phyloP scores from a whole-genome alignment of 2,888 invertebrate species.

The Nemotelus pantherinus region DNA sequence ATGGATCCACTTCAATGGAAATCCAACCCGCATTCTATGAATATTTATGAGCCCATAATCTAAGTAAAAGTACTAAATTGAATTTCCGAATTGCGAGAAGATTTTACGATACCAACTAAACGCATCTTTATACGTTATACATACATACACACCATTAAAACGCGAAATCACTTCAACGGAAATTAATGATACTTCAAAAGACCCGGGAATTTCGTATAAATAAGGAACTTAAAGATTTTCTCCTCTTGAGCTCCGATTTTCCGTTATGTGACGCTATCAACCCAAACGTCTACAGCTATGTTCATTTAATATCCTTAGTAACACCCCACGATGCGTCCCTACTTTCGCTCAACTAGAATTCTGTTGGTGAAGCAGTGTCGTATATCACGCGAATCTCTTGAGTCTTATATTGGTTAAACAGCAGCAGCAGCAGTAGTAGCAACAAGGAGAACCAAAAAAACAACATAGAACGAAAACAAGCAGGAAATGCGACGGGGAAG shows the following conservation, averaged over 20 bases:
- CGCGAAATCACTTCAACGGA: conserved; percentile 6
- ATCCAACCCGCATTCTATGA: neutral
- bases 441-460: neutral
- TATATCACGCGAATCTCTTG: neutral
- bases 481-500: neutral
- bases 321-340: neutral
- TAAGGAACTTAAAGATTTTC: neutral
- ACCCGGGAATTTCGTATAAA: neutral
- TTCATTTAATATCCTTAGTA: neutral
- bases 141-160: neutral
- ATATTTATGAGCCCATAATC: neutral
- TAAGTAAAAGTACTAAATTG: neutral
- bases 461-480: neutral
- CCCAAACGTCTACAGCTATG: neutral
- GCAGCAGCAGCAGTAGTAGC: neutral
- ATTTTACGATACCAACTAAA: neutral
- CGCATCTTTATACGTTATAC: neutral
- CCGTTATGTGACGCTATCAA: neutral
- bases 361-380: neutral
- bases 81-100: neutral
- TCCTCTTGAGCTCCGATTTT: neutral
- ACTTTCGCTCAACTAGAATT: neutral
- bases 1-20: no score
- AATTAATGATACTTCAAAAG: conserved; percentile 6
- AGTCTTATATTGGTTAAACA: no score